phyloP scores from a whole-genome alignment of 2,888 invertebrate genomes.

The Nomada hirtipes region DNA sequence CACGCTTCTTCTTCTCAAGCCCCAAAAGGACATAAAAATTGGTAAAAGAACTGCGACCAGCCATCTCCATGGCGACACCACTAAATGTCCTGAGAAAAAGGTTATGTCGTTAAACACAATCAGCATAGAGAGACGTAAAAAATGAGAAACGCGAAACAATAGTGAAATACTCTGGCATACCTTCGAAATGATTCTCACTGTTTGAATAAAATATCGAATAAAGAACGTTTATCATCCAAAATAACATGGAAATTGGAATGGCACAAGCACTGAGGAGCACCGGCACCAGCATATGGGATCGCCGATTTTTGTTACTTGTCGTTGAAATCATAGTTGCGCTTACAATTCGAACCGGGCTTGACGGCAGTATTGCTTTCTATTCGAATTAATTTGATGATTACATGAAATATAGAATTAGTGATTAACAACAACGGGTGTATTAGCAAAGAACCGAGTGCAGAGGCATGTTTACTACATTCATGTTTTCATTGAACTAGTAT shows the following conservation, averaged over 20 bases:
- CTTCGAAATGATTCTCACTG: slow-evolving; percentile 84
- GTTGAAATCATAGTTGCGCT: slow-evolving; percentile 38
- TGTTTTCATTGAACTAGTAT: not conserved
- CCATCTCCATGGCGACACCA: slow-evolving; percentile 89
- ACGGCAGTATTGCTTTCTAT: not conserved
- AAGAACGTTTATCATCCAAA: slow-evolving; percentile 91
- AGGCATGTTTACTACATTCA: not conserved
- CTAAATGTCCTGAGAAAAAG: slow-evolving; percentile 85
- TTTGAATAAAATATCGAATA: slow-evolving; percentile 87
- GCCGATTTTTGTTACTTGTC: slow-evolving; percentile 24
- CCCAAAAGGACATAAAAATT: slow-evolving; percentile 88
- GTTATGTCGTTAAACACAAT: slow-evolving; percentile 28
- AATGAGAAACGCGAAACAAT: not conserved
- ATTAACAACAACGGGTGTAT: not conserved
- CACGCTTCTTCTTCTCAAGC: slow-evolving; percentile 89
- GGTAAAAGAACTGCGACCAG: slow-evolving; percentile 88
- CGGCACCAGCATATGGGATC: slow-evolving; percentile 84
- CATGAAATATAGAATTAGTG: not conserved
- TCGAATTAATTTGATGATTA: not conserved
- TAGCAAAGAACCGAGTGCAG: not conserved
- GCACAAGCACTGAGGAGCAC: slow-evolving; percentile 88
- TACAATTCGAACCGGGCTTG: not conserved
- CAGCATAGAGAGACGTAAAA: slow-evolving; percentile 7
- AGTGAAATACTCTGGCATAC: slow-evolving; percentile 56
- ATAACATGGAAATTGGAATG: slow-evolving; percentile 90